Conservation (phyloP, 2,797 vertebrate species). For the Pelobates cultripes region DNA sequence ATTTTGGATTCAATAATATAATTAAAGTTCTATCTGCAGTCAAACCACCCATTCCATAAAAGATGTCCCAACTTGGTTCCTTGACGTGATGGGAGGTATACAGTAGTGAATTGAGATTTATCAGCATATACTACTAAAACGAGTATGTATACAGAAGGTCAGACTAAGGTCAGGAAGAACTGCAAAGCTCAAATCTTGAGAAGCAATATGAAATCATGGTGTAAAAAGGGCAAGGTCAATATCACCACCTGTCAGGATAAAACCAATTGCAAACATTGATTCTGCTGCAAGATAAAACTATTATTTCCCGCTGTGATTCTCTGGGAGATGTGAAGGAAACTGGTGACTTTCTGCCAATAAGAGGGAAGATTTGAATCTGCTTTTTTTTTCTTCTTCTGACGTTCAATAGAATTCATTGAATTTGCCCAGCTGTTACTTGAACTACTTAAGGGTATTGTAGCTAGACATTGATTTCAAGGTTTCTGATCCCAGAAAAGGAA, state of each 20-base stretch:
- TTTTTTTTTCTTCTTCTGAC: slow-evolving; percentile 20
- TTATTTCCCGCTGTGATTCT: slow-evolving; percentile 29
- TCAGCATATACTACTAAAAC: no score
- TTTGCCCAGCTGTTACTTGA: slow-evolving; percentile 43
- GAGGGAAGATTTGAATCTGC: slow-evolving; percentile 34
- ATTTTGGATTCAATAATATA: no score
- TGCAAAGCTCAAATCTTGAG: neutral
- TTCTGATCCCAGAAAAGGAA: slow-evolving; percentile 30
- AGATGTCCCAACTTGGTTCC: no score
- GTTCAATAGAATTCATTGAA: slow-evolving; percentile 37
- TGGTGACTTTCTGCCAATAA: slow-evolving; percentile 18
- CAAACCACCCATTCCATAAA: no score
- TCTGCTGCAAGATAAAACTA: slow-evolving; percentile 37
- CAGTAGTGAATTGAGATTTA: no score
- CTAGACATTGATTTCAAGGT: slow-evolving; percentile 39
- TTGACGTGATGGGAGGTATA: no score
- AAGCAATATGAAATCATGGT: slow-evolving; percentile 6
- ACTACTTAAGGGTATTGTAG: slow-evolving; percentile 39
- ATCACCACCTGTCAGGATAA: slow-evolving; percentile 19
- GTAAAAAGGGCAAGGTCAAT: slow-evolving; percentile 26
- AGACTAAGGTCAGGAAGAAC: slow-evolving; percentile 12
- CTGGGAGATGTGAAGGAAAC: slow-evolving; percentile 26
- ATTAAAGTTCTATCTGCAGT: no score
- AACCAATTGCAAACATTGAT: slow-evolving; percentile 28
- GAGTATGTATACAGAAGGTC: no score